These are phyloP conservation scores for Himalopsyche anomala DNA, from an alignment of 2,888 invertebrate genomes.

Conservation along the genomic window DNA sequence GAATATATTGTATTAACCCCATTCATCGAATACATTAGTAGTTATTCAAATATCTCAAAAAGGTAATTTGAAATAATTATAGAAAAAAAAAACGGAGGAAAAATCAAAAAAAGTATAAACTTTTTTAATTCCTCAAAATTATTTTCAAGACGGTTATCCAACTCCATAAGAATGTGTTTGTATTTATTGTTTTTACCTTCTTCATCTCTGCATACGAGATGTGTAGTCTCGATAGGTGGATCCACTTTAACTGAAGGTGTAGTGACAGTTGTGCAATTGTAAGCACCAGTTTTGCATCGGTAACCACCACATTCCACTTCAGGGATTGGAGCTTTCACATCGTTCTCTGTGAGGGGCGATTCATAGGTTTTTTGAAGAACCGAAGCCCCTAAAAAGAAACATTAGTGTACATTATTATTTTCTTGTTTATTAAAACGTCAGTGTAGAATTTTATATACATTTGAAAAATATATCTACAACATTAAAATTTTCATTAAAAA, in stretches of 20 bases:
- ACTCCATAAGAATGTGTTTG: not conserved
- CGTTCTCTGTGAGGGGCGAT: conserved; percentile 50
- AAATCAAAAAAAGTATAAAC: no score
- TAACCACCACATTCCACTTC: conserved; percentile 63
- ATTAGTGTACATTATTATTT: not conserved
- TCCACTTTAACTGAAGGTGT: conserved; percentile 58
- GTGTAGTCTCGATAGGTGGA: conserved; percentile 62
- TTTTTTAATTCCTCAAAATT: no score
- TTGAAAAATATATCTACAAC: not conserved
- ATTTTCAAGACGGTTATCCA: no score
- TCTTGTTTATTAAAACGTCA: not conserved
- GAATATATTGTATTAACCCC: no score
- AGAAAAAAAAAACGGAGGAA: no score
- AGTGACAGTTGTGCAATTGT: conserved; percentile 63
- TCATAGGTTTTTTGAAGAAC: conserved; percentile 58
- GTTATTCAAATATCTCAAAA: no score
- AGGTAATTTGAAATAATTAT: no score
- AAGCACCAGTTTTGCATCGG: conserved; percentile 62
- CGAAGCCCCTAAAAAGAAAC: conserved; percentile 48
- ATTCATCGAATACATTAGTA: no score
- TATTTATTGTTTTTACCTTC: conserved; percentile 50
- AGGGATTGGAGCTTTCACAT: conserved; percentile 51
- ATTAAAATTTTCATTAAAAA: no score
- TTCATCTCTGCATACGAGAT: conserved; percentile 62
- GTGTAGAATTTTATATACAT: not conserved